These are phyloP conservation scores for Acronicta leporina DNA, from an alignment of 2,888 invertebrate genomes.

Conservation along the genomic window DNA sequence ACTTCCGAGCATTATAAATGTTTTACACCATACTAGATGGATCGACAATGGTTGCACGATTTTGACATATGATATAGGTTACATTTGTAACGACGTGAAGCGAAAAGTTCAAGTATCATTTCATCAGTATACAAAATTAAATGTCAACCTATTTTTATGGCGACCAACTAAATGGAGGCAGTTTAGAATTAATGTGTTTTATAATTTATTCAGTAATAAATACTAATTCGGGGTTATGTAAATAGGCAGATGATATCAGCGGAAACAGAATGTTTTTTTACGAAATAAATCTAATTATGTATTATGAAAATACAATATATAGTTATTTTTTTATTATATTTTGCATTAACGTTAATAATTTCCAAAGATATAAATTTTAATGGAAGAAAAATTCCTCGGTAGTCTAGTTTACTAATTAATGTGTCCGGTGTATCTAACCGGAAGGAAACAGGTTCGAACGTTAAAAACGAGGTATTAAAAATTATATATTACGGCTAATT, in stretches of 20 bases:
- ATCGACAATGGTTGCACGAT: conserved; percentile 48
- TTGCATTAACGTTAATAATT: too few relatives aligned
- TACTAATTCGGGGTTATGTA: conserved; percentile 48
- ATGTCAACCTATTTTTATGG: conserved; percentile 49
- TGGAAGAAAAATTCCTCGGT: too few relatives aligned
- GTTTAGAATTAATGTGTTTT: conserved; percentile 33
- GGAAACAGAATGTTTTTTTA: conserved; percentile 6
- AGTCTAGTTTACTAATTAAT: too few relatives aligned
- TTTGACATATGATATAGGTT: conserved; percentile 61
- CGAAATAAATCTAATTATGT: conserved; percentile 38
- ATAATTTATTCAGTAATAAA: conserved; percentile 44
- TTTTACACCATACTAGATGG: conserved; percentile 25
- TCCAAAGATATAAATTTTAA: too few relatives aligned
- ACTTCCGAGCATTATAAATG: conserved; percentile 37
- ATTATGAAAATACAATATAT: too few relatives aligned
- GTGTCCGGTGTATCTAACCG: too few relatives aligned
- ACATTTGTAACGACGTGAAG: conserved; percentile 28
- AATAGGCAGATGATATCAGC: conserved; percentile 38
- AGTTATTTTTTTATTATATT: too few relatives aligned
- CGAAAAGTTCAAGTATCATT: conserved; percentile 60
- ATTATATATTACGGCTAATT: background rate
- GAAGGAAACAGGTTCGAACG: too few relatives aligned
- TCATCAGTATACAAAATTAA: conserved; percentile 54
- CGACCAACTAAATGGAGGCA: conserved; percentile 7
- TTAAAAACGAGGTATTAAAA: too few relatives aligned